Evolutionary conservation across 2,113 vertebrate genomes (phyloP).

Genomic region (Antechinus flavipes): DNA sequence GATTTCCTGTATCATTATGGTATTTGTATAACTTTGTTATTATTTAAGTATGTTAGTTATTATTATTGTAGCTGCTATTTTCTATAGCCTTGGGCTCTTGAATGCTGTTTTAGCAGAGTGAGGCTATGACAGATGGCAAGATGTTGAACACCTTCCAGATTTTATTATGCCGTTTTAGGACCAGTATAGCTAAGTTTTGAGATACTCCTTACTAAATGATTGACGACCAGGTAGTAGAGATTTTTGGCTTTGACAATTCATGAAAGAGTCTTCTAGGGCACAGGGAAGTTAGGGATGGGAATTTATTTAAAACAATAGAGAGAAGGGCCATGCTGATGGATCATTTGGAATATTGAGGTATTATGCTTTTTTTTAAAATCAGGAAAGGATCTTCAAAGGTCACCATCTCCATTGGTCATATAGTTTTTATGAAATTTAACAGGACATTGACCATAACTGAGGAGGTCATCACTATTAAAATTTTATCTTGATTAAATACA

Average conservation of each 20-base stretch:
- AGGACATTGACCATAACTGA: background rate
- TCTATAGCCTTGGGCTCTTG: background rate
- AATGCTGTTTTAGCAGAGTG: background rate
- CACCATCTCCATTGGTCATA: background rate
- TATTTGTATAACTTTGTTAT: background rate
- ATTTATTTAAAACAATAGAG: background rate
- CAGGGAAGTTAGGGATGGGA: background rate
- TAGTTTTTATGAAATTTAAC: constrained; percentile 4
- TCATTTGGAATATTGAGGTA: background rate
- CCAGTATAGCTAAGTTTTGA: background rate
- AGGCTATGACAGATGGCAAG: background rate
- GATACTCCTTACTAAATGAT: background rate
- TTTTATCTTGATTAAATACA: background rate
- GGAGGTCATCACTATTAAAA: background rate
- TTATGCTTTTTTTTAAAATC: background rate
- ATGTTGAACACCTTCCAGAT: background rate
- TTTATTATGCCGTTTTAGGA: background rate
- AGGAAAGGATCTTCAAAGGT: background rate
- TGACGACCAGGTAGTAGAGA: background rate
- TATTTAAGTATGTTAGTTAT: background rate
- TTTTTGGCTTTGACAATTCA: background rate
- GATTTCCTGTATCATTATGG: background rate
- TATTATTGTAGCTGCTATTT: background rate
- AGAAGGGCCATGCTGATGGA: background rate
- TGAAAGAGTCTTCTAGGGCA: background rate